Conservation (phyloP, 2,113 vertebrate genomes). For the Cephalopterus ornatus region DNA sequence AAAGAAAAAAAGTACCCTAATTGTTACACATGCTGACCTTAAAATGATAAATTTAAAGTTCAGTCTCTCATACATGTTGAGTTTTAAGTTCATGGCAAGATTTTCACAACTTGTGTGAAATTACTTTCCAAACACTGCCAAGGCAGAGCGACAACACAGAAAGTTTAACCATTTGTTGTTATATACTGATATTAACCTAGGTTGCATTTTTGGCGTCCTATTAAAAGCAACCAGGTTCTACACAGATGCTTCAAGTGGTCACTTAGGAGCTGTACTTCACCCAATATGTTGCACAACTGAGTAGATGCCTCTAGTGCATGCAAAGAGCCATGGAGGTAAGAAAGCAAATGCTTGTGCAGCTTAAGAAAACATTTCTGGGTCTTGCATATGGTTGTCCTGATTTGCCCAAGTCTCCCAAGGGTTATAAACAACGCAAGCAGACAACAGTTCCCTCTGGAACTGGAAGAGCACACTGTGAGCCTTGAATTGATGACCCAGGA, state of each 20-base stretch:
- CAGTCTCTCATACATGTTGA: neutral
- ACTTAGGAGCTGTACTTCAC: neutral
- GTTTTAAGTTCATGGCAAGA: neutral
- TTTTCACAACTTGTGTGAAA: neutral
- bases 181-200: neutral
- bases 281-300: neutral
- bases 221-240: neutral
- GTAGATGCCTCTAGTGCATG: neutral
- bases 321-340: neutral
- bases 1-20: neutral
- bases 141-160: neutral
- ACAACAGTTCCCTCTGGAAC: neutral
- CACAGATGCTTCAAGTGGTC: neutral
- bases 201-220: neutral
- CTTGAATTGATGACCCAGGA: constrained; percentile 5
- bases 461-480: neutral
- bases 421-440: neutral
- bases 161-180: neutral
- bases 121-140: neutral
- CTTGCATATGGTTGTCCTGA: neutral
- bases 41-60: neutral
- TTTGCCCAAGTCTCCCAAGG: constrained; percentile 11
- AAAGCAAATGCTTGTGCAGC: neutral
- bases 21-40: neutral
- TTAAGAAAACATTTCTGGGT: neutral